Conservation (phyloP, 2,113 vertebrate species). For the Ammodytes marinus region DNA sequence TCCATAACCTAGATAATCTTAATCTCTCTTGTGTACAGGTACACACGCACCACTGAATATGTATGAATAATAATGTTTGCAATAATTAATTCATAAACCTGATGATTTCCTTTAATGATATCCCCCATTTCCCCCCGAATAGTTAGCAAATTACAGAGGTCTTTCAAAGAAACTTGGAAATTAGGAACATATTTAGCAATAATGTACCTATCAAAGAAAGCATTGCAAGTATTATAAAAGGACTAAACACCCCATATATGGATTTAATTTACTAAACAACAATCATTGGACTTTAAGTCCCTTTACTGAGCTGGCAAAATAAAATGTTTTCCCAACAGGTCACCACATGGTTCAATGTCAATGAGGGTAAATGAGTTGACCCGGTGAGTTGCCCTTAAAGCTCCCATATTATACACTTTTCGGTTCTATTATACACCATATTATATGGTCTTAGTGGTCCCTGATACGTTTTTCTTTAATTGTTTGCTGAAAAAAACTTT, state of each 20-base stretch:
- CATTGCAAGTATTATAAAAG: not conserved
- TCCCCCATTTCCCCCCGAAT: not conserved
- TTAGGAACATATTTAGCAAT: not conserved
- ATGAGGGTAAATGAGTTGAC: conserved; percentile 11
- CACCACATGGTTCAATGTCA: not conserved
- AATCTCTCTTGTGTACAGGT: not conserved
- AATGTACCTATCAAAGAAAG: not conserved
- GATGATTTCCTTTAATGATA: not conserved
- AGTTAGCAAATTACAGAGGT: not conserved
- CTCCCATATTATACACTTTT: no score
- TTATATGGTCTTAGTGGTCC: no score
- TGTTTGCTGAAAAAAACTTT: no score
- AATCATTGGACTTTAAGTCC: not conserved
- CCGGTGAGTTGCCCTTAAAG: not conserved
- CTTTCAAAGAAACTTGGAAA: not conserved
- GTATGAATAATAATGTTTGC: not conserved
- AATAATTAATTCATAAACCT: not conserved
- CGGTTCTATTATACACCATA: no score
- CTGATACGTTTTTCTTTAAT: no score
- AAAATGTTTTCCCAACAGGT: conserved; percentile 7
- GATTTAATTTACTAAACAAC: not conserved
- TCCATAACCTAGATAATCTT: not conserved
- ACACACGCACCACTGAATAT: not conserved
- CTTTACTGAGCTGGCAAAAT: conserved; percentile 10
- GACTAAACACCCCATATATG: not conserved